Base-by-base conservation (phyloP, 2,113 vertebrate genomes). In the Monarcha castaneiventris region DNA sequence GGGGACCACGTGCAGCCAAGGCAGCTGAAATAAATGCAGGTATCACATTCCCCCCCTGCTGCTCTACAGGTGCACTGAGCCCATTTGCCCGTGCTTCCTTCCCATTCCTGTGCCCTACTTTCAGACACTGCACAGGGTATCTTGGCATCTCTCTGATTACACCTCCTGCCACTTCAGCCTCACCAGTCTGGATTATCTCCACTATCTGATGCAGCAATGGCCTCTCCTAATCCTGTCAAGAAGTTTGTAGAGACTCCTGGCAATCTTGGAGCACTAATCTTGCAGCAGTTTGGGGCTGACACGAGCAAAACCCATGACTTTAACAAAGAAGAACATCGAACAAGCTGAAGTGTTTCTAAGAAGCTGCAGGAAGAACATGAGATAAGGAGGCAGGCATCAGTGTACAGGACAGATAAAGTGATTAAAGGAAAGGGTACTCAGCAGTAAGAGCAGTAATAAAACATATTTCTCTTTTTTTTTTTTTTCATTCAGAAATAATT, bases 381-480 rank as follows among this genome's bases (percentile, higher is more conserved):
- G 94, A 96, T 96, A 96, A 96, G 79, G 59, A 90, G 26, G 49
- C 6, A 84, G 81, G 67, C 71, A 91, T 51, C 82, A n/a, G 82
- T 91, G 96, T 52, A 49, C 59, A 66, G 75, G 82, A 90, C 77
- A 95, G 91, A 96, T 94, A 96, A 96, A 93, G 90, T 39, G 94
- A 94, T 96, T 96, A 96, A 90, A 69, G 27, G 35, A 74, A 74
- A 88, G 46, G 56, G 55, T 86, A 74, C 87, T 93, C 82, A 63
- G 76, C 64, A 96, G 85, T 86, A 92, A 86, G 89, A 84, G 64
- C 75, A 86, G 68, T 56, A 96, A 84, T 90, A 83, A 87, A 89
- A 76, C 27, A 16, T 16, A 23, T 39, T 86, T 84, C 9, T 68
- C 51, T 73, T 80, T 78, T 86, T 52, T 67, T 37, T 37, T 37